These are phyloP conservation scores for Podotricha telesiphe DNA, from an alignment of 2,888 invertebrate species.

Conservation along the genomic window DNA sequence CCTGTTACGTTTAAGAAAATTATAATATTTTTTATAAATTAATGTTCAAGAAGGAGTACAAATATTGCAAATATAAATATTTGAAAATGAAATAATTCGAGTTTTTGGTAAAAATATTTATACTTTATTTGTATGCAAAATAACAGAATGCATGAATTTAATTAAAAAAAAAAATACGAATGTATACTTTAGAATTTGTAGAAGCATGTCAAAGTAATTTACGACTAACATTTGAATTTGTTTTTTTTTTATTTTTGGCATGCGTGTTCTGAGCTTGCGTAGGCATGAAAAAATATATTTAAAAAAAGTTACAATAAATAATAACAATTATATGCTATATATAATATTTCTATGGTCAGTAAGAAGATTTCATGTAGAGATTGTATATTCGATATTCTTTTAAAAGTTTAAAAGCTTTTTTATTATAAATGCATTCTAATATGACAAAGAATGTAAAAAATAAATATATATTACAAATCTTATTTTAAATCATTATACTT, in stretches of 20 bases:
- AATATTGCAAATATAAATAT: slow-evolving; percentile 3
- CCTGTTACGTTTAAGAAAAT: background rate
- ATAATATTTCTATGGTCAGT: no score
- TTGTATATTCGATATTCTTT: no score
- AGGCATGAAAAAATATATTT: slow-evolving; percentile 9
- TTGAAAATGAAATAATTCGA: background rate
- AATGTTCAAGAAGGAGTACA: slow-evolving; percentile 17
- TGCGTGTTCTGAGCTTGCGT: slow-evolving; percentile 47
- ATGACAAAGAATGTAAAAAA: background rate
- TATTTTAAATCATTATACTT: background rate
- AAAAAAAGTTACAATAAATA: background rate
- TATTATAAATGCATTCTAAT: no score
- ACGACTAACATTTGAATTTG: slow-evolving; percentile 53
- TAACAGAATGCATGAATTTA: slow-evolving; percentile 42
- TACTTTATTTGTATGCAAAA: slow-evolving; percentile 37
- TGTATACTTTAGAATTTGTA: slow-evolving; percentile 24
- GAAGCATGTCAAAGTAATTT: slow-evolving; percentile 56
- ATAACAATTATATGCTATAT: no score
- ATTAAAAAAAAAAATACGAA: background rate
- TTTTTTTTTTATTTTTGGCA: slow-evolving; percentile 50
- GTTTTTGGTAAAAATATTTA: slow-evolving; percentile 46
- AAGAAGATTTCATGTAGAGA: no score
- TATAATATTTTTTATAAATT: background rate
- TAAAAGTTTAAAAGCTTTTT: no score
- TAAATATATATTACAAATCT: background rate